Conservation (phyloP, 2,888 invertebrate genomes). For the Thera britannica region DNA sequence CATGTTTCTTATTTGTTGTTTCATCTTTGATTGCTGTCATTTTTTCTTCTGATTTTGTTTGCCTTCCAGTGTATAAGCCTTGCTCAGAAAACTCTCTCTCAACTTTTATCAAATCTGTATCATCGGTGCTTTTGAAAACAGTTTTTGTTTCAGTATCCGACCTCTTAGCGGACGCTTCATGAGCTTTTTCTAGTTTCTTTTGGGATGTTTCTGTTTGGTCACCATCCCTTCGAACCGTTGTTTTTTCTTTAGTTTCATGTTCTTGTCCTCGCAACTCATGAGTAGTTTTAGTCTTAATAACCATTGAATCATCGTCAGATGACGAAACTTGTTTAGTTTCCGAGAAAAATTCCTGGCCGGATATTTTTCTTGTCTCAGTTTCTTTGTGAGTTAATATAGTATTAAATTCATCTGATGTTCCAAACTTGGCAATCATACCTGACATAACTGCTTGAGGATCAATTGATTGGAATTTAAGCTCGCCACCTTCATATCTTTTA, state of each 20-base stretch:
- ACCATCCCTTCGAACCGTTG: slow-evolving; percentile 72
- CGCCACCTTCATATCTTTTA: slow-evolving; percentile 67
- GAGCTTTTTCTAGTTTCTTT: slow-evolving; percentile 81
- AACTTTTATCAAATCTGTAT: slow-evolving; percentile 71
- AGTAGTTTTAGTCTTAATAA: slow-evolving; percentile 79
- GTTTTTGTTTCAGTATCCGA: slow-evolving; percentile 79
- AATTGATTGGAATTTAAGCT: slow-evolving; percentile 72
- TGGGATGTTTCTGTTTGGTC: slow-evolving; percentile 80
- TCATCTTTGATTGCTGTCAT: slow-evolving; percentile 82
- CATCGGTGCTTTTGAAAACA: slow-evolving; percentile 73
- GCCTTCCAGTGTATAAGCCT: slow-evolving; percentile 76
- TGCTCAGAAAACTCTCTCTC: slow-evolving; percentile 77
- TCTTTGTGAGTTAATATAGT: slow-evolving; percentile 82
- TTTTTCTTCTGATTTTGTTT: slow-evolving; percentile 78
- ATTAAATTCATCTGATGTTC: slow-evolving; percentile 64
- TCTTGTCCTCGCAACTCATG: slow-evolving; percentile 79
- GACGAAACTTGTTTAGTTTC: slow-evolving; percentile 80
- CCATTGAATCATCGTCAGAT: slow-evolving; percentile 77
- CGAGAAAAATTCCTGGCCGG: slow-evolving; percentile 78
- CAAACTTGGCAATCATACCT: slow-evolving; percentile 74
- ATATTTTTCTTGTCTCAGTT: slow-evolving; percentile 79
- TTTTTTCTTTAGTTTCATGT: slow-evolving; percentile 80
- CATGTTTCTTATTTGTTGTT: slow-evolving; percentile 75
- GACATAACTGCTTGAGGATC: slow-evolving; percentile 74
- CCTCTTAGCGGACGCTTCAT: slow-evolving; percentile 78